These are phyloP conservation scores for Marmota monax DNA, from an alignment of 2,113 vertebrate species.

Conservation along the genomic window DNA sequence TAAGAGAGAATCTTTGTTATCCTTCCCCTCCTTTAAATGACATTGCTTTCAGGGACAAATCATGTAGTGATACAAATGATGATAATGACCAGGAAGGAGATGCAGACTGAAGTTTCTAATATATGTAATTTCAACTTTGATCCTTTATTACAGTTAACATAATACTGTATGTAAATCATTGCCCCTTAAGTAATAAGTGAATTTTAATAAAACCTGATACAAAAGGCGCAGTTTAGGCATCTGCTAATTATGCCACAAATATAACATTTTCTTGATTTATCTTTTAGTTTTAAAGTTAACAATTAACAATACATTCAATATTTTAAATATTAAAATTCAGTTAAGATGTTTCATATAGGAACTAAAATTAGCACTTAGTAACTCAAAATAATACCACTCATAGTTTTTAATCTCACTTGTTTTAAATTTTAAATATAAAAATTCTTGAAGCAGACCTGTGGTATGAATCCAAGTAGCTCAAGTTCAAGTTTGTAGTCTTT, in stretches of 20 bases:
- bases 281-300: conserved; percentile 45
- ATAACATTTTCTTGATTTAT: neutral
- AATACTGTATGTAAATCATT: neutral
- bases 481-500: neutral
- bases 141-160: neutral
- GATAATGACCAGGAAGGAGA: conserved; percentile 21
- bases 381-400: neutral
- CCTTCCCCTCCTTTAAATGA: neutral
- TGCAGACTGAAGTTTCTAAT: neutral
- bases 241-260: neutral
- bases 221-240: neutral
- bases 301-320: neutral
- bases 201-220: conserved; percentile 35
- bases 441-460: neutral
- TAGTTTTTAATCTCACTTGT: neutral
- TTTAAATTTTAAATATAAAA: neutral
- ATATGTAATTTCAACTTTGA: conserved; percentile 10
- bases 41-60: conserved; percentile 20
- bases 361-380: neutral
- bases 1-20: neutral
- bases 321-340: neutral
- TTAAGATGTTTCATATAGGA: neutral
- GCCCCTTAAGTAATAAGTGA: neutral
- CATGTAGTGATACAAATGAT: neutral
- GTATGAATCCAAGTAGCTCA: neutral